A percentile compares a stretch with the other conserved stretches of the same genome.
Conservation (phyloP, 37 sponge, comb jelly and placozoan genomes). For the Spongilla lacustris region DNA sequence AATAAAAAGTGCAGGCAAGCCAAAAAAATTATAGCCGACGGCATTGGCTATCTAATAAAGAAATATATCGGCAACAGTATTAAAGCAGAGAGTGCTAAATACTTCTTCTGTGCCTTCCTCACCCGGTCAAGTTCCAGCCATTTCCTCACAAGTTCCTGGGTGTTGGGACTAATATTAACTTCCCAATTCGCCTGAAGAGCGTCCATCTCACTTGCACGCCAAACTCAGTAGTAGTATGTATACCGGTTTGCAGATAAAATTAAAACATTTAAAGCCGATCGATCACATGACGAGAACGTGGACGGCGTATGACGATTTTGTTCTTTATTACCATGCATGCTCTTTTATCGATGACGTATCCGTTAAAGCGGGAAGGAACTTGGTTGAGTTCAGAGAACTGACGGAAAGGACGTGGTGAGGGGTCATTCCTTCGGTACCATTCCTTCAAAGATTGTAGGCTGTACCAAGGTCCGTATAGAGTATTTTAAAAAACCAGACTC, state of each 20-base stretch:
- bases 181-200: not conserved
- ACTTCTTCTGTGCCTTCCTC: not conserved
- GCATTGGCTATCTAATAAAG: not conserved
- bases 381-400: not conserved
- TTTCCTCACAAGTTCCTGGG: constrained; percentile 33
- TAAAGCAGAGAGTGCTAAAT: too few relatives aligned
- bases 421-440: not conserved
- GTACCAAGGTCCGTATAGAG: not conserved
- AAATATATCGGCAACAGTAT: not conserved
- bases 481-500: not conserved
- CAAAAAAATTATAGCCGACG: not conserved
- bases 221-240: too few relatives aligned
- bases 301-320: not conserved
- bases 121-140: constrained; percentile 71
- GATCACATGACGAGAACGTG: constrained; percentile 20
- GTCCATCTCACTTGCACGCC: not conserved
- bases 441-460: not conserved
- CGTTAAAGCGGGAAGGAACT: not conserved
- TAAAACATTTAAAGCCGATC: too few relatives aligned
- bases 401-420: not conserved
- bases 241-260: too few relatives aligned
- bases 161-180: not conserved
- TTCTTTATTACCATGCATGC: not conserved
- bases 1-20: not conserved
- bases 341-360: not conserved